Conservation (phyloP, 35 echinoderm and acorn worm genomes). For the Strongylocentrotus purpuratus region DNA sequence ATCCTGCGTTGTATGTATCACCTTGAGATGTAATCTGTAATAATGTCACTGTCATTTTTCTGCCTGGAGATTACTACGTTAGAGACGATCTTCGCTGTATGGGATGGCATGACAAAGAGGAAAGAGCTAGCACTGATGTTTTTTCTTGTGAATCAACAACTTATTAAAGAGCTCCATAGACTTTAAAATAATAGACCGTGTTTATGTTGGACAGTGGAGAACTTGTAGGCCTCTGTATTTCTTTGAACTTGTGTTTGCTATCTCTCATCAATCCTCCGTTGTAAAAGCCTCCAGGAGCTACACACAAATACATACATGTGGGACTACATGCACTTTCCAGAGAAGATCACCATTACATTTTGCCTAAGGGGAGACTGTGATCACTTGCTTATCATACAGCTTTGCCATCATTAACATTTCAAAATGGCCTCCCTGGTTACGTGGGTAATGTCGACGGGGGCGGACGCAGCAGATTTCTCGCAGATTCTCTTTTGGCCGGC, state of each 20-base stretch:
- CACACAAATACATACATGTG: neutral
- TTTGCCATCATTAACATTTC: neutral
- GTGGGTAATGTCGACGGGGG: neutral
- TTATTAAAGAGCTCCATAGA: too few species aligned
- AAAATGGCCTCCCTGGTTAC: slow-evolving; percentile 47
- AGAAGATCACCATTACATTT: neutral
- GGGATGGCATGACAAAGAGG: neutral
- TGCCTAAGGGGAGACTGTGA: neutral
- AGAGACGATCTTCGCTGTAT: neutral
- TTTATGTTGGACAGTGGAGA: neutral
- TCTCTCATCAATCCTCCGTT: neutral
- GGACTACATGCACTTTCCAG: neutral
- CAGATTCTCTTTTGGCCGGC: slow-evolving; percentile 34
- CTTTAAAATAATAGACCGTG: neutral
- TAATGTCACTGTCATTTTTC: neutral
- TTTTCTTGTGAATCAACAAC: neutral
- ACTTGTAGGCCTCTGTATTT: neutral
- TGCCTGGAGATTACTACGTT: neutral
- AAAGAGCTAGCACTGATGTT: neutral
- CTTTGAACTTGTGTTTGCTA: neutral
- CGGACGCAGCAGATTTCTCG: slow-evolving; percentile 29
- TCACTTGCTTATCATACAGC: neutral
- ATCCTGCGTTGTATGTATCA: neutral
- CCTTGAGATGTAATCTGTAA: neutral
- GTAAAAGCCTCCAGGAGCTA: neutral